phyloP scores from a whole-genome alignment of 2,888 invertebrate species.

The Trachelus stipa region DNA sequence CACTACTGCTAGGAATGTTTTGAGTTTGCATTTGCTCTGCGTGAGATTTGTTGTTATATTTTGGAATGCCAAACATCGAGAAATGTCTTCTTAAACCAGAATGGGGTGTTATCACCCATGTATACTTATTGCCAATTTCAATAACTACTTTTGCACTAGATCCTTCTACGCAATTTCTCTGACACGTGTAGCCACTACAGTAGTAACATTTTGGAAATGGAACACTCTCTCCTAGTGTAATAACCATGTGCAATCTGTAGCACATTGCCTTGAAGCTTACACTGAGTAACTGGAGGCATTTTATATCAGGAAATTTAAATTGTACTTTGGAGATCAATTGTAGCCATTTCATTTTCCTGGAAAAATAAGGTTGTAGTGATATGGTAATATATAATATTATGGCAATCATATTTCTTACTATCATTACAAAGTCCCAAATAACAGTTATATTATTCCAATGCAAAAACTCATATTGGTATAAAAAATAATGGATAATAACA shows the following conservation, averaged over 20 bases:
- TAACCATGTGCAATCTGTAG: conserved; percentile 61
- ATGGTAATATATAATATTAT: neutral
- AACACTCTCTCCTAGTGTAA: conserved; percentile 55
- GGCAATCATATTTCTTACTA: neutral
- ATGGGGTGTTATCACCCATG: conserved; percentile 64
- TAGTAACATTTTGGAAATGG: conserved; percentile 62
- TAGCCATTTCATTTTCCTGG: conserved; percentile 65
- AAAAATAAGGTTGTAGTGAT: conserved; percentile 13
- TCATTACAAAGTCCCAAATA: neutral
- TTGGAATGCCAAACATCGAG: conserved; percentile 63
- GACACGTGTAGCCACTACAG: conserved; percentile 64
- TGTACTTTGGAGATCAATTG: conserved; percentile 61
- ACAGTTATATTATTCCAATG: neutral
- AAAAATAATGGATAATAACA: neutral
- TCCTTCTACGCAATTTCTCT: conserved; percentile 62
- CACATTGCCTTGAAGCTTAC: conserved; percentile 65
- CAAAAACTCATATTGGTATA: neutral
- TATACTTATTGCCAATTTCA: conserved; percentile 66
- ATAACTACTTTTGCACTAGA: conserved; percentile 63
- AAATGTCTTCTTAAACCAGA: conserved; percentile 61
- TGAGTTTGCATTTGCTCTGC: conserved; percentile 46
- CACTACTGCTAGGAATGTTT: conserved; percentile 24
- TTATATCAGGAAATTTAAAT: conserved; percentile 62
- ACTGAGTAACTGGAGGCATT: conserved; percentile 58
- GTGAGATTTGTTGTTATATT: conserved; percentile 53